Percentiles rank a stretch among this genome's conserved stretches.
phyloP scores from a whole-genome alignment of 2,797 vertebrate genomes.

The Dallia pectoralis region DNA sequence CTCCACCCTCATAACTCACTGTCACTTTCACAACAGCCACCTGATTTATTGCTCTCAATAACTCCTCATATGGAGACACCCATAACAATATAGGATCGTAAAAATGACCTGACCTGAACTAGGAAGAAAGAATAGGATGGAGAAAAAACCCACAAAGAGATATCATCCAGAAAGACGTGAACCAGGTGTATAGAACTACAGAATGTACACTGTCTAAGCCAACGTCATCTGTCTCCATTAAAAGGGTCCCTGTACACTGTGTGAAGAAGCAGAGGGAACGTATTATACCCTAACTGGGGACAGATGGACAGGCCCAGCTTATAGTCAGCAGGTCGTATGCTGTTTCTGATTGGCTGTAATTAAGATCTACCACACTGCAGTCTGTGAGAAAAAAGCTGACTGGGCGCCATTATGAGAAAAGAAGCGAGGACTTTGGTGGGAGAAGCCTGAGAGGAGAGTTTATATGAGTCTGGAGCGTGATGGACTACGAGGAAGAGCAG shows the following conservation, averaged over 20 bases:
- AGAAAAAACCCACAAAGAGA: not conserved
- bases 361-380: constrained; percentile 64
- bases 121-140: not conserved
- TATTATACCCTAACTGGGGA: constrained; percentile 48
- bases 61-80: not conserved
- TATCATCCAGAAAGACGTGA: not conserved
- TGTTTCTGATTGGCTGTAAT: constrained; percentile 72
- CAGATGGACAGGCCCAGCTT: constrained; percentile 65
- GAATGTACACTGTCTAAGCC: not conserved
- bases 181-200: not conserved
- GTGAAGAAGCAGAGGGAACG: constrained; percentile 40
- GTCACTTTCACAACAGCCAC: not conserved
- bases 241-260: constrained; percentile 40
- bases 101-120: not conserved
- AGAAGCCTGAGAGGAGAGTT: not conserved
- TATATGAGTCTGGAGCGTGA: not conserved
- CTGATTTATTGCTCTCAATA: constrained; percentile 3
- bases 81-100: not conserved
- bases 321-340: constrained; percentile 63
- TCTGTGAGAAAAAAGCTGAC: constrained; percentile 56
- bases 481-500: not conserved
- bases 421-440: not conserved
- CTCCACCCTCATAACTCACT: not conserved
- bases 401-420: constrained; percentile 13
- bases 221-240: constrained; percentile 14